These are phyloP conservation scores for Drosophila longiperda DNA, from an alignment of 2,888 invertebrate genomes.

Conservation along the genomic window DNA sequence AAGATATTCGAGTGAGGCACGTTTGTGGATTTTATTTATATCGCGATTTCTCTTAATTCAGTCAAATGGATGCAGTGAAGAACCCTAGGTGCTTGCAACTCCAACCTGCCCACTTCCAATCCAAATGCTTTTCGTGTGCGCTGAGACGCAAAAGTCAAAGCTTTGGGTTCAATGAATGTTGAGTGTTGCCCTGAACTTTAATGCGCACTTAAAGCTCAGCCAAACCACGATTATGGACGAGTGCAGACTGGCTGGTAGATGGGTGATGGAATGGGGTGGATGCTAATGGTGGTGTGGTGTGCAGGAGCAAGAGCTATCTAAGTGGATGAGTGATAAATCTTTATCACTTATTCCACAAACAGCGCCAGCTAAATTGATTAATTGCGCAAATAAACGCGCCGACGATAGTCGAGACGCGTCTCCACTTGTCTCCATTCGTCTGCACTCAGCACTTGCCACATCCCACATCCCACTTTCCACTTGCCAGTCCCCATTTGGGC, in stretches of 20 bases:
- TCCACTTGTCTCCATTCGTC: constrained; percentile 24
- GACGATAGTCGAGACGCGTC: constrained; percentile 33
- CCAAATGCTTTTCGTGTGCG: constrained; percentile 73
- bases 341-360: constrained; percentile 76
- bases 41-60: constrained; percentile 39
- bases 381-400: constrained; percentile 75
- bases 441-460: neutral
- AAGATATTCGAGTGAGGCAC: constrained; percentile 13
- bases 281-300: neutral
- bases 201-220: constrained; percentile 47
- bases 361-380: constrained; percentile 74
- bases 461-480: neutral
- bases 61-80: constrained; percentile 35
- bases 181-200: constrained; percentile 56
- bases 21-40: constrained; percentile 21
- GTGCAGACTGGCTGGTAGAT: neutral
- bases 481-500: constrained; percentile 4
- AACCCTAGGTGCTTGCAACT: constrained; percentile 9
- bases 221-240: constrained; percentile 3
- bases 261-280: neutral
- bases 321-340: constrained; percentile 73
- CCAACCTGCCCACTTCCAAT: constrained; percentile 3
- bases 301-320: constrained; percentile 20
- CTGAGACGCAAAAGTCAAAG: constrained; percentile 78
- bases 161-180: constrained; percentile 74